phyloP scores from a whole-genome alignment of 2,888 invertebrate genomes.

The Notodonta ziczac region DNA sequence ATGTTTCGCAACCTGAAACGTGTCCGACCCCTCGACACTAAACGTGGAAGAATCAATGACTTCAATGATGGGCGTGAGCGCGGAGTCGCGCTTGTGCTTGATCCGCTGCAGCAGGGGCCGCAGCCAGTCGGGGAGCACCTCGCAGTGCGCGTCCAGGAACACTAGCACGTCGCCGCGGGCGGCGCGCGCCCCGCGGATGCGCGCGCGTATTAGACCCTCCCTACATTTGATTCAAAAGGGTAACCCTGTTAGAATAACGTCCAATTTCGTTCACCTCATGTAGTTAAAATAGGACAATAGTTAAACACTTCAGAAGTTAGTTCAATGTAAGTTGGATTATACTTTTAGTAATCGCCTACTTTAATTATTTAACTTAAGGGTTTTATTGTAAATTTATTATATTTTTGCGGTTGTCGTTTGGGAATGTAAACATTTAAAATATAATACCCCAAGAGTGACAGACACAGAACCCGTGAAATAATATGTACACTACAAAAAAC shows the following conservation, averaged over 20 bases:
- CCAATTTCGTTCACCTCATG: background rate
- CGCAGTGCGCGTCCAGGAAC: constrained; percentile 97
- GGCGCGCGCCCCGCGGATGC: constrained; percentile 92
- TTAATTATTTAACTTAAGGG: no score
- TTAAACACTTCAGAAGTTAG: no score
- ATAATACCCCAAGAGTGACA: background rate
- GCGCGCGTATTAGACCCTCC: constrained; percentile 94
- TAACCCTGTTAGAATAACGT: background rate
- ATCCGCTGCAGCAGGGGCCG: constrained; percentile 93
- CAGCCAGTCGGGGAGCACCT: constrained; percentile 91
- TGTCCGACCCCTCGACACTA: constrained; percentile 65
- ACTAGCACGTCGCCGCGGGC: constrained; percentile 93
- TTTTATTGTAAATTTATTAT: background rate
- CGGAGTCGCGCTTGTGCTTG: constrained; percentile 87
- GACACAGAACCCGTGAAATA: background rate
- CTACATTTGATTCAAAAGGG: constrained; percentile 56
- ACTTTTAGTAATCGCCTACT: no score
- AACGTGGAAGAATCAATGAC: constrained; percentile 92
- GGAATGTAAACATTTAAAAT: constrained; percentile 3
- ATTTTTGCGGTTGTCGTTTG: background rate
- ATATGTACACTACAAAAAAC: background rate
- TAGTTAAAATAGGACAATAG: no score
- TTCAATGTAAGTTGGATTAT: no score
- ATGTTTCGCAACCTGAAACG: constrained; percentile 62
- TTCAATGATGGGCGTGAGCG: constrained; percentile 97